Evolutionary conservation across 2,113 vertebrate species (phyloP).

Genomic region (Leptobrachium ailaonicum): DNA sequence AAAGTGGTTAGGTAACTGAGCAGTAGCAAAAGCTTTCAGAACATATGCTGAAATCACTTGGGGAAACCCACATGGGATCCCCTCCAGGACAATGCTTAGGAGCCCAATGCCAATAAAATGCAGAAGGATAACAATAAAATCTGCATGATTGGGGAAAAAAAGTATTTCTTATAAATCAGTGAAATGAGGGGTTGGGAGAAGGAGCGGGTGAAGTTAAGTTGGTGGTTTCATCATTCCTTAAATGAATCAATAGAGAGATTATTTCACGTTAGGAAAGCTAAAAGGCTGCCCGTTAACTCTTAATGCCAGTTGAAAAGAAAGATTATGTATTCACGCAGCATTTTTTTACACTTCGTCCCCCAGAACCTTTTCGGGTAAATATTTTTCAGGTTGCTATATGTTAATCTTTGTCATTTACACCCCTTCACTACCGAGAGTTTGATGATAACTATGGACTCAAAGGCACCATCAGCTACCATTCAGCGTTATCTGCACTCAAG

Average conservation of each 20-base stretch:
- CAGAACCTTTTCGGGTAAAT: no score
- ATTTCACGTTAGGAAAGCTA: constrained; percentile 20
- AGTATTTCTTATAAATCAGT: constrained; percentile 83
- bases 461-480: no score
- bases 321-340: no score
- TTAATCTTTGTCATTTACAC: no score
- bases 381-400: no score
- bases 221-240: constrained; percentile 43
- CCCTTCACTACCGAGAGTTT: no score
- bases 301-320: no score
- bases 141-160: constrained; percentile 65
- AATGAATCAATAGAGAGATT: constrained; percentile 70
- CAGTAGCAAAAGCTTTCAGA: constrained; percentile 99
- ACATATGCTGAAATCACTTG: constrained; percentile 92
- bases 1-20: constrained; percentile 96
- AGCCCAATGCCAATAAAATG: constrained; percentile 82
- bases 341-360: no score
- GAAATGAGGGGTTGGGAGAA: constrained; percentile 71
- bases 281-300: constrained; percentile 6
- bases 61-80: constrained; percentile 93
- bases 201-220: constrained; percentile 45
- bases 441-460: no score
- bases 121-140: constrained; percentile 83
- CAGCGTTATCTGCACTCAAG: no score
- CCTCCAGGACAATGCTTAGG: constrained; percentile 80